phyloP scores from a whole-genome alignment of 1,140 invertebrate genomes.

The Leptinotarsa lineolata region DNA sequence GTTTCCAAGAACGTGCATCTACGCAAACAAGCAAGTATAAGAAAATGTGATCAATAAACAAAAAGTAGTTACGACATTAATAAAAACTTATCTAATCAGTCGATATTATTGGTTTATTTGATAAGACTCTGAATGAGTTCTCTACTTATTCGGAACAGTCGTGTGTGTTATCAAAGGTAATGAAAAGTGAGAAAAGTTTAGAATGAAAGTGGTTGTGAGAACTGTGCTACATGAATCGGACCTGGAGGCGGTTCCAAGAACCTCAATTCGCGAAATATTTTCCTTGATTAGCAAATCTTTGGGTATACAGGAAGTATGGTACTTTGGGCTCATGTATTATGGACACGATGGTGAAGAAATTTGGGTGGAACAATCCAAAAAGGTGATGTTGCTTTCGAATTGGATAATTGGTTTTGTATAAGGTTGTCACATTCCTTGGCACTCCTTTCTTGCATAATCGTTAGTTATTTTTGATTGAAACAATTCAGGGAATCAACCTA shows the following conservation, averaged over 20 bases:
- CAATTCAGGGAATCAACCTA: too few relatives aligned
- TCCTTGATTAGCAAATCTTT: slow-evolving; percentile 50
- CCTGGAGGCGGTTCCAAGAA: slow-evolving; percentile 45
- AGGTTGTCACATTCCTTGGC: too few relatives aligned
- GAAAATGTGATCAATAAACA: background rate
- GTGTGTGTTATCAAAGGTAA: background rate
- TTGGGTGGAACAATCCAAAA: slow-evolving; percentile 54
- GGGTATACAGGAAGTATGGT: slow-evolving; percentile 53
- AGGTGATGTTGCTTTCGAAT: slow-evolving; percentile 37
- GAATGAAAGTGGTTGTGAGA: slow-evolving; percentile 45
- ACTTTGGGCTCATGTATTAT: slow-evolving; percentile 53
- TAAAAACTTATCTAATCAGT: slow-evolving; percentile 16
- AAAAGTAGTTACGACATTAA: background rate
- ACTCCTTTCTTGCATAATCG: too few relatives aligned
- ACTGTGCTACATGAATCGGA: slow-evolving; percentile 47
- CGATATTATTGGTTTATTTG: slow-evolving; percentile 9
- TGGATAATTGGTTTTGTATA: too few relatives aligned
- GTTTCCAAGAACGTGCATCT: background rate
- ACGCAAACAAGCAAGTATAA: too few relatives aligned
- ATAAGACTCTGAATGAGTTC: slow-evolving; percentile 7
- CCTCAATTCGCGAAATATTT: slow-evolving; percentile 48
- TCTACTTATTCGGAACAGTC: background rate
- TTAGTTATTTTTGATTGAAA: too few relatives aligned
- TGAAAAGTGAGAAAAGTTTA: slow-evolving; percentile 18
- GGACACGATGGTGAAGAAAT: slow-evolving; percentile 45